Evolutionary conservation across 2,888 invertebrate genomes (phyloP).

Genomic region (Apodemia hepburni): DNA sequence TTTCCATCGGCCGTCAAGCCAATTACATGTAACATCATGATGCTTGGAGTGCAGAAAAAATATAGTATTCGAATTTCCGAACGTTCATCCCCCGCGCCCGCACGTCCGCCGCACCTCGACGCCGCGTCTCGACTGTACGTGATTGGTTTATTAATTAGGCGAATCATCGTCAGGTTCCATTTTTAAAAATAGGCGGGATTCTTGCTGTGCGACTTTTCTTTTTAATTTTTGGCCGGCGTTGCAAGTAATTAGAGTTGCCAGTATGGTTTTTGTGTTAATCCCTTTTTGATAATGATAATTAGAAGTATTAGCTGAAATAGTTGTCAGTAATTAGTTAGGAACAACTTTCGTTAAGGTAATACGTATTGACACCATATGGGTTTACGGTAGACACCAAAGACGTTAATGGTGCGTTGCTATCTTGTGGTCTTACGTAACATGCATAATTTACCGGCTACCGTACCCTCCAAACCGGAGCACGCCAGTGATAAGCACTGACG

Average conservation of each 20-base stretch:
- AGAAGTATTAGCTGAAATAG: conserved; percentile 32
- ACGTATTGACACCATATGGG: too few relatives aligned
- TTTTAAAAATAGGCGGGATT: conserved; percentile 81
- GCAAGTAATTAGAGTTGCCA: conserved; percentile 74
- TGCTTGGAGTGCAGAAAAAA: conserved; percentile 73
- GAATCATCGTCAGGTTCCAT: conserved; percentile 69
- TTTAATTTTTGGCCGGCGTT: conserved; percentile 73
- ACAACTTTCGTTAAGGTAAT: too few relatives aligned
- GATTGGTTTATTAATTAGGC: conserved; percentile 81
- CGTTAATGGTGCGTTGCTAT: too few relatives aligned
- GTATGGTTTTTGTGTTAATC: conserved; percentile 67
- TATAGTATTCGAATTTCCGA: conserved; percentile 76
- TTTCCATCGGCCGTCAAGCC: conserved; percentile 67
- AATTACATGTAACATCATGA: conserved; percentile 74
- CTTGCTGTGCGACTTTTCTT: conserved; percentile 74
- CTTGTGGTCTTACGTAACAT: too few relatives aligned
- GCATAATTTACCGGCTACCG: too few relatives aligned
- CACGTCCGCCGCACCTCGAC: conserved; percentile 76
- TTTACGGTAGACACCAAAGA: too few relatives aligned
- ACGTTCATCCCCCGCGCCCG: conserved; percentile 77
- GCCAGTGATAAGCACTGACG: too few relatives aligned
- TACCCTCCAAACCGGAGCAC: too few relatives aligned
- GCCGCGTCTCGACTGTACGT: conserved; percentile 79
- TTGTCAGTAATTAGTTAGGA: neutral
- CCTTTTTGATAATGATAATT: conserved; percentile 52